These are phyloP conservation scores for Mustelus asterias DNA, from an alignment of 2,113 vertebrate species.

Conservation along the genomic window DNA sequence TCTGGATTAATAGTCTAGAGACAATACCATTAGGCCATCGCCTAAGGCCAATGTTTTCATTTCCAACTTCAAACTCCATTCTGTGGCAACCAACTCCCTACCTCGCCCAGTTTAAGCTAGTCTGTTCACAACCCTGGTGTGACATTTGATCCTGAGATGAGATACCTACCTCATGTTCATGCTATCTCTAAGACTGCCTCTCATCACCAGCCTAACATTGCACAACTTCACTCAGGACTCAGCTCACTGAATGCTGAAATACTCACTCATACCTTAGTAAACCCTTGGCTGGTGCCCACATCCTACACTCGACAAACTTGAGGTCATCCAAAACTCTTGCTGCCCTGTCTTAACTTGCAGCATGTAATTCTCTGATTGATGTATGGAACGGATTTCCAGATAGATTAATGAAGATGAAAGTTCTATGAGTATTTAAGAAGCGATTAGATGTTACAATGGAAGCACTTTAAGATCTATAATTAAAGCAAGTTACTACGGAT, in stretches of 20 bases:
- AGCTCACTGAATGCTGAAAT: background rate
- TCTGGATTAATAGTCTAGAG: too few relatives aligned
- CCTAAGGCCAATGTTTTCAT: background rate
- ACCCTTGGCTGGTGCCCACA: background rate
- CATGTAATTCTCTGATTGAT: background rate
- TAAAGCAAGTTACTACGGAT: too few relatives aligned
- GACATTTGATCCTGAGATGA: background rate
- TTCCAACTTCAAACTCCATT: background rate
- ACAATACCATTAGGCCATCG: too few relatives aligned
- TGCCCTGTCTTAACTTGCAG: background rate
- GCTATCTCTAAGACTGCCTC: too few relatives aligned
- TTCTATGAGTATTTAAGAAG: background rate
- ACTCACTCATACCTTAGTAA: background rate
- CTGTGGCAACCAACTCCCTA: too few relatives aligned
- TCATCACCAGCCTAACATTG: background rate
- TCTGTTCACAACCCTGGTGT: background rate
- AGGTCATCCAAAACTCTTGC: background rate
- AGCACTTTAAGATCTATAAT: background rate
- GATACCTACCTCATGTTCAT: background rate
- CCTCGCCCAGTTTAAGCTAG: background rate
- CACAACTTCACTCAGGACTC: background rate
- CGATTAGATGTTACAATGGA: background rate
- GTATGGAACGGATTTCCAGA: background rate
- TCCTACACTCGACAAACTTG: background rate
- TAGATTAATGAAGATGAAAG: background rate